Conservation (phyloP, 2,797 vertebrate species). For the Gallirallus australis region DNA sequence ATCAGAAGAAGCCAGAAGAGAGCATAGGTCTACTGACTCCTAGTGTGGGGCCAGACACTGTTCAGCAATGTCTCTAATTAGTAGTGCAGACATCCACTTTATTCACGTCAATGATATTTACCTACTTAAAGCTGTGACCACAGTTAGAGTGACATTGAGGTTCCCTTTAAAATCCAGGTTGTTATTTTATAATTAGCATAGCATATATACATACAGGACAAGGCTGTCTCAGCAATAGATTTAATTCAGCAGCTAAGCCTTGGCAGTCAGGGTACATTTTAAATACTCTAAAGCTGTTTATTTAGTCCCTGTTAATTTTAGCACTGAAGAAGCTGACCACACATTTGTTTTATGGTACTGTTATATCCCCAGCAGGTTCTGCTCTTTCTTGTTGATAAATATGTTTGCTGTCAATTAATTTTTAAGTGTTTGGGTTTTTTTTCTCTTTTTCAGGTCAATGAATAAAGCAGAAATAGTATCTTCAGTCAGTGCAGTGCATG, state of each 20-base stretch:
- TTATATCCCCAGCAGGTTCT: not conserved
- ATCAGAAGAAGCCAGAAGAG: not conserved
- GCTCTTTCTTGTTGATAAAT: not conserved
- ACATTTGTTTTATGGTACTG: not conserved
- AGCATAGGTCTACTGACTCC: not conserved
- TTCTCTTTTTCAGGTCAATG: not conserved
- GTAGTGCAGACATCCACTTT: not conserved
- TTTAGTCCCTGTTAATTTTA: constrained; percentile 18
- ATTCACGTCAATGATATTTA: not conserved
- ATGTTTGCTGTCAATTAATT: not conserved
- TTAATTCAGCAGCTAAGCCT: constrained; percentile 17
- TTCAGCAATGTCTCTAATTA: not conserved
- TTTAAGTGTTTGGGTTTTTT: not conserved
- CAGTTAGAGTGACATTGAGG: constrained; percentile 14
- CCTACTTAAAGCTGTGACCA: not conserved
- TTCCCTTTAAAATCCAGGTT: constrained; percentile 40
- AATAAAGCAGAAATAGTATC: not conserved
- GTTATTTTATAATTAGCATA: constrained; percentile 55
- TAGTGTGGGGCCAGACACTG: not conserved
- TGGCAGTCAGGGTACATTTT: not conserved
- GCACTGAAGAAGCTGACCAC: not conserved
- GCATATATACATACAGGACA: not conserved
- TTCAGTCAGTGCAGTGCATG: not conserved
- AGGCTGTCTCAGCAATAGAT: constrained; percentile 5
- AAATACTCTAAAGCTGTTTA: constrained; percentile 17